Evolutionary conservation across 2,797 vertebrate genomes (phyloP).

Genomic region (Emys orbicularis): DNA sequence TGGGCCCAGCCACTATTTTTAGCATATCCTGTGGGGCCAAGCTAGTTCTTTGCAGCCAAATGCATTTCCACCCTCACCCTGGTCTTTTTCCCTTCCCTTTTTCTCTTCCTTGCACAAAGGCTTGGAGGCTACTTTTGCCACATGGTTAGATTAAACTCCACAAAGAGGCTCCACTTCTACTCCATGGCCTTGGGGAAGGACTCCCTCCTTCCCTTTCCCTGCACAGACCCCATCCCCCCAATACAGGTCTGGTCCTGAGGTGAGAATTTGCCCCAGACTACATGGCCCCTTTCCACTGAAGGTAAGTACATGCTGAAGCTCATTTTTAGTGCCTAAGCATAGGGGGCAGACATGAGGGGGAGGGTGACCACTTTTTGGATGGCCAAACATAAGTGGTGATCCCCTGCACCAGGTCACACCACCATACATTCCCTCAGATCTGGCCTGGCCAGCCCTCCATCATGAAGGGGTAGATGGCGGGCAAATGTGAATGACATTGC

Average conservation of each 20-base stretch:
- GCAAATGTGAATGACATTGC: too few relatives aligned
- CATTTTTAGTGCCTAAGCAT: neutral
- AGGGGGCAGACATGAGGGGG: too few relatives aligned
- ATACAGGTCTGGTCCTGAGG: neutral
- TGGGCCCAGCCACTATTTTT: neutral
- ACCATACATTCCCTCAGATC: too few relatives aligned
- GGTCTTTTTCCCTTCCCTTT: neutral
- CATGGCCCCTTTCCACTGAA: slow-evolving; percentile 30
- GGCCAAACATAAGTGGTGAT: too few relatives aligned
- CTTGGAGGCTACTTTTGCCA: neutral
- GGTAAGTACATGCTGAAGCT: slow-evolving; percentile 14
- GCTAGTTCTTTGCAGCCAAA: neutral
- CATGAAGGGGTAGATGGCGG: too few relatives aligned
- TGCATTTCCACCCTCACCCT: neutral
- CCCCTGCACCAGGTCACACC: too few relatives aligned
- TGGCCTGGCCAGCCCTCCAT: too few relatives aligned
- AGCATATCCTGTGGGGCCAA: neutral
- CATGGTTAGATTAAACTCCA: neutral
- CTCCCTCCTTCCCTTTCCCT: neutral
- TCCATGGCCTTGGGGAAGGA: neutral
- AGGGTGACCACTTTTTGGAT: too few relatives aligned
- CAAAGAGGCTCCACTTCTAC: neutral
- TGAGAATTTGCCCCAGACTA: neutral
- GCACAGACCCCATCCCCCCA: neutral
- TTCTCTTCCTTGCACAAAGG: neutral